Conservation (phyloP, 1,140 invertebrate genomes). For the Cyphomyrmex costatus region DNA sequence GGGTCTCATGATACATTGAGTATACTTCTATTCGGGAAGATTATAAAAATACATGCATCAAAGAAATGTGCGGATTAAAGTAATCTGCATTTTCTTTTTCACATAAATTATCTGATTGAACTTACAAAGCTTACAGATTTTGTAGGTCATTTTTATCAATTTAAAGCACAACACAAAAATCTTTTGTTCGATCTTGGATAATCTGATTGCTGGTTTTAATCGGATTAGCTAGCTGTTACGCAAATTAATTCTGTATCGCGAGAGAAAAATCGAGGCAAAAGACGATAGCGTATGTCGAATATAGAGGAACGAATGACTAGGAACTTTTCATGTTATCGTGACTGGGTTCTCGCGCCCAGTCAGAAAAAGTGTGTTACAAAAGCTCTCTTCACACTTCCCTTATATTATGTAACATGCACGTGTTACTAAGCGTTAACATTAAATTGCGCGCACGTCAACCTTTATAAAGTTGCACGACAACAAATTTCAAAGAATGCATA, state of each 20-base stretch:
- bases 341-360: not conserved
- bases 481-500: not conserved
- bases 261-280: not conserved
- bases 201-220: not conserved
- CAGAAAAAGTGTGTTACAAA: constrained; percentile 21
- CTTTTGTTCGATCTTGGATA: not conserved
- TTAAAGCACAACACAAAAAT: not conserved
- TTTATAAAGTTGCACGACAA: constrained; percentile 5
- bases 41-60: not conserved
- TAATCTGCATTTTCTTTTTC: not conserved
- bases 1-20: too few relatives aligned
- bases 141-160: not conserved
- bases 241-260: constrained; percentile 13
- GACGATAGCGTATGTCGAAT: not conserved
- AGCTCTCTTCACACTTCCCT: constrained; percentile 25
- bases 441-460: not conserved
- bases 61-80: not conserved
- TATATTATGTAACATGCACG: constrained; percentile 12
- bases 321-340: constrained; percentile 45
- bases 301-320: constrained; percentile 30
- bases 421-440: not conserved
- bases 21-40: too few relatives aligned
- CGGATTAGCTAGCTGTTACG: not conserved
- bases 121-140: not conserved
- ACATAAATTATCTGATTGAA: not conserved